Evolutionary conservation across 2,888 invertebrate species (phyloP).

Genomic region (Halictus quadricinctus): DNA sequence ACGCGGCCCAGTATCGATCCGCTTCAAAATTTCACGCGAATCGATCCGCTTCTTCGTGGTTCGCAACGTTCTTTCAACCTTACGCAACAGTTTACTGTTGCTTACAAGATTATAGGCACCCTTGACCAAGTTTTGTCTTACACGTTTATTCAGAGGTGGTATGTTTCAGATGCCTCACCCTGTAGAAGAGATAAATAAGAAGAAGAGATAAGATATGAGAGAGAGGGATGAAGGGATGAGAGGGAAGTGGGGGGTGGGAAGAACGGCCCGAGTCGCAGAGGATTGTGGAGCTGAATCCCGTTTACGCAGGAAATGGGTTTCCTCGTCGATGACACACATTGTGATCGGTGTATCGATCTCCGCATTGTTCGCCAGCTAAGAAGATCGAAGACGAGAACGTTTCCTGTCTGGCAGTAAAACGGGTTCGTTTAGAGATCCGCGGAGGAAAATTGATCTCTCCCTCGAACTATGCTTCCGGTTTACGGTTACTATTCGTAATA

Average conservation of each 20-base stretch:
- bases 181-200: not conserved
- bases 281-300: constrained; percentile 26
- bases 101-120: too few relatives aligned
- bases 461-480: not conserved
- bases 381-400: constrained; percentile 21
- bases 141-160: too few relatives aligned
- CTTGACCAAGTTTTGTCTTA: too few relatives aligned
- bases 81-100: too few relatives aligned
- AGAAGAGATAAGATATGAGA: not conserved
- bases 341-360: constrained; percentile 61
- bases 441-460: not conserved
- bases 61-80: not conserved
- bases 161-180: not conserved
- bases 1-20: not conserved
- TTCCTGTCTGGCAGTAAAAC: not conserved
- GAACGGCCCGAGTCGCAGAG: not conserved
- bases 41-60: not conserved
- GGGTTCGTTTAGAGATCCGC: not conserved
- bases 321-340: constrained; percentile 50
- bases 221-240: too few relatives aligned
- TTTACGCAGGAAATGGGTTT: constrained; percentile 63
- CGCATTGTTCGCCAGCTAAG: constrained; percentile 19
- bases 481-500: not conserved
- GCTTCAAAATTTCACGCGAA: constrained; percentile 3
- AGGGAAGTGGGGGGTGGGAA: too few relatives aligned